Conservation (phyloP, 2,113 vertebrate genomes). For the Heliornis fulica region DNA sequence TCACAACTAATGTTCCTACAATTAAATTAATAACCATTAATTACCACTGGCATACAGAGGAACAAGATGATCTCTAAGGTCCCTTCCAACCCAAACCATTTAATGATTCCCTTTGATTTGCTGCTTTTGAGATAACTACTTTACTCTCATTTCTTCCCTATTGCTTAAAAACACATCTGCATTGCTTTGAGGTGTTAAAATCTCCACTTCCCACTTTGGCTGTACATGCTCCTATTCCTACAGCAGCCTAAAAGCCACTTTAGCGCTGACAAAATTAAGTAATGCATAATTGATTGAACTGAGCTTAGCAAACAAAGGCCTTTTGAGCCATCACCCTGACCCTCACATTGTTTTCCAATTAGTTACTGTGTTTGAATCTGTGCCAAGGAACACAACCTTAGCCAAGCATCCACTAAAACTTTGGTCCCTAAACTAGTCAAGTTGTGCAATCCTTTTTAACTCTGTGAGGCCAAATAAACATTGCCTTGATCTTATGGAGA, state of each 20-base stretch:
- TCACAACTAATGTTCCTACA: neutral
- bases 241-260: neutral
- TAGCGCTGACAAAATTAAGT: neutral
- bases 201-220: neutral
- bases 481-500: neutral
- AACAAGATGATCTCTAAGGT: too few relatives aligned
- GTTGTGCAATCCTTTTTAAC: neutral
- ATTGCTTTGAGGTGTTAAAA: neutral
- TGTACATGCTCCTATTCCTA: neutral
- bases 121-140: neutral
- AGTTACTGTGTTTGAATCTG: neutral
- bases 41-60: neutral
- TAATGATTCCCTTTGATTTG: neutral
- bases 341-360: neutral
- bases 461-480: slow-evolving; percentile 9
- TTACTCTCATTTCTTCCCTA: neutral
- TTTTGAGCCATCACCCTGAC: neutral
- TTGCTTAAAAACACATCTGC: neutral
- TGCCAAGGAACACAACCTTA: slow-evolving; percentile 1
- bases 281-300: neutral
- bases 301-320: neutral
- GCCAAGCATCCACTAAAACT: neutral
- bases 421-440: neutral
- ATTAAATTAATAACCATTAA: neutral
- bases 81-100: too few relatives aligned